phyloP scores from a whole-genome alignment of 2,797 vertebrate species.

The Acrossocheilus wenchowensis region DNA sequence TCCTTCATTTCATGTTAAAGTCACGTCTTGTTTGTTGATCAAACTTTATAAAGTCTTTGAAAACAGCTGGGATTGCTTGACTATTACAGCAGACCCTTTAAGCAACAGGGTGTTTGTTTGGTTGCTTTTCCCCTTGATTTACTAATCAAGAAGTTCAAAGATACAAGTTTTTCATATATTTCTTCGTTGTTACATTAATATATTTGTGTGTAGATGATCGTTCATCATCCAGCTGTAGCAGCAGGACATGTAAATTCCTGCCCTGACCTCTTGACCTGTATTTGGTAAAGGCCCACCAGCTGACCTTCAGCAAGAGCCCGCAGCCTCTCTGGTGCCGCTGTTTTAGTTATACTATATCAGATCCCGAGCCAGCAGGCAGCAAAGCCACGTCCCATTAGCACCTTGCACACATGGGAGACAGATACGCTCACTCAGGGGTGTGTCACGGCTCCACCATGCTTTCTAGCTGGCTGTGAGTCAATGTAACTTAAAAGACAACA shows the following conservation, averaged over 20 bases:
- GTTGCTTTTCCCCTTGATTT: neutral
- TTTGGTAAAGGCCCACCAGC: slow-evolving; percentile 20
- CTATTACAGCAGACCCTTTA: slow-evolving; percentile 17
- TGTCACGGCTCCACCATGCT: neutral
- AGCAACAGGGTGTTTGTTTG: neutral
- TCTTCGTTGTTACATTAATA: neutral
- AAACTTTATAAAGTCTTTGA: slow-evolving; percentile 26
- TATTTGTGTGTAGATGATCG: slow-evolving; percentile 1
- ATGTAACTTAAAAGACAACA: slow-evolving; percentile 24
- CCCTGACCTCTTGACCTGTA: slow-evolving; percentile 47
- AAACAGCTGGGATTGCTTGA: neutral
- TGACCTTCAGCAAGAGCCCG: slow-evolving; percentile 51
- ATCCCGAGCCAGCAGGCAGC: slow-evolving; percentile 37
- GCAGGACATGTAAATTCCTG: neutral
- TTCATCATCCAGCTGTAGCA: slow-evolving; percentile 4
- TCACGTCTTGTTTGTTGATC: slow-evolving; percentile 27
- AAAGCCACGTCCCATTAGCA: slow-evolving; percentile 53
- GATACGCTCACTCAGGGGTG: neutral
- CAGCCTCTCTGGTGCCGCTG: slow-evolving; percentile 46
- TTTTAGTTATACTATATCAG: slow-evolving; percentile 50
- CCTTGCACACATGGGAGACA: slow-evolving; percentile 39
- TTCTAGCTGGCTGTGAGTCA: slow-evolving; percentile 8
- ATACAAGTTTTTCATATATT: neutral
- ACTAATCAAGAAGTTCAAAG: neutral
- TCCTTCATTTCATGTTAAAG: slow-evolving; percentile 31